Percentiles rank a stretch among this genome's conserved stretches.
phyloP scores from a whole-genome alignment of 2,888 invertebrate genomes.

The Meta bourneti region DNA sequence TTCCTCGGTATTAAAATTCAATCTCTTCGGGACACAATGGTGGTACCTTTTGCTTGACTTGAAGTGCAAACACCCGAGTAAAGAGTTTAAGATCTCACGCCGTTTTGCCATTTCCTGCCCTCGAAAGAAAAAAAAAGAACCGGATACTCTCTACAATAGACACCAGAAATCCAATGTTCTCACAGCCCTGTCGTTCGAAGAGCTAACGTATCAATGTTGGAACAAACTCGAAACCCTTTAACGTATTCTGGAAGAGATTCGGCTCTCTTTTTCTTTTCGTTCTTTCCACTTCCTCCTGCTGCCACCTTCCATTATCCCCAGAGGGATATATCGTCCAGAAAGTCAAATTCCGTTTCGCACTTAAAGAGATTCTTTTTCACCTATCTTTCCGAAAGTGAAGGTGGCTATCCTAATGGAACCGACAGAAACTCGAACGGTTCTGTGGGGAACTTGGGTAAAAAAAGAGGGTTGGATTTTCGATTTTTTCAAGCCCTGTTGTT shows the following conservation, averaged over 20 bases:
- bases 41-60: constrained; percentile 18
- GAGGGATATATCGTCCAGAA: constrained; percentile 49
- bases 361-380: constrained; percentile 63
- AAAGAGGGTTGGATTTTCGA: not conserved
- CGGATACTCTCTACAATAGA: constrained; percentile 4
- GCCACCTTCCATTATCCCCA: constrained; percentile 48
- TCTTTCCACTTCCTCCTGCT: constrained; percentile 28
- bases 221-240: constrained; percentile 53
- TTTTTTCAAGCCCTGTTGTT: not conserved
- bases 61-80: constrained; percentile 31
- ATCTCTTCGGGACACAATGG: not conserved
- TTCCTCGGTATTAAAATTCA: not conserved
- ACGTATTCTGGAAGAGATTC: not conserved
- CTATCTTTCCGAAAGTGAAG: constrained; percentile 34
- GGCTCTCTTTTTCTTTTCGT: not conserved
- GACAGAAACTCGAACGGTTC: constrained; percentile 24
- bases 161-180: not conserved
- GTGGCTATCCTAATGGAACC: constrained; percentile 43
- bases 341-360: constrained; percentile 59
- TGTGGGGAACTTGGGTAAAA: constrained; percentile 7
- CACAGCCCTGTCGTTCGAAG: not conserved
- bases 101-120: constrained; percentile 35
- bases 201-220: constrained; percentile 31
- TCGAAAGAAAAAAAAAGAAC: not conserved
- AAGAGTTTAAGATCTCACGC: constrained; percentile 43